Conservation (phyloP, 2,888 invertebrate species). For the Cryptocheilus praepositus region DNA sequence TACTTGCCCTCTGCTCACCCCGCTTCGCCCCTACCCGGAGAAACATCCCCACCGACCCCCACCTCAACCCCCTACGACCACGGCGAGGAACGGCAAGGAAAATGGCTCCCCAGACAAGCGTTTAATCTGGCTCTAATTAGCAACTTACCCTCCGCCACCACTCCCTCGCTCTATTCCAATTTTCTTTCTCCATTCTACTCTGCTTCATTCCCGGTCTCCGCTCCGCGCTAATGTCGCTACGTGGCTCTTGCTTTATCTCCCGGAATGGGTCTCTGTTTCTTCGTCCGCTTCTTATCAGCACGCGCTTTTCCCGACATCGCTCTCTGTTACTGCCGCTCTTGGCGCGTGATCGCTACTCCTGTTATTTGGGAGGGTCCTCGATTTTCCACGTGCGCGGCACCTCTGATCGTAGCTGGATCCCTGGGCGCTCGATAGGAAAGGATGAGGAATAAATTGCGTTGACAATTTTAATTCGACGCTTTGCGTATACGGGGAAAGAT, state of each 20-base stretch:
- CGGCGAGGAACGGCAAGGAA: constrained; percentile 62
- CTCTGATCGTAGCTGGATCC: background rate
- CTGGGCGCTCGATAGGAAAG: background rate
- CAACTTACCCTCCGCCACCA: constrained; percentile 76
- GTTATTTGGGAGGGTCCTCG: background rate
- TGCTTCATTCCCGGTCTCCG: background rate
- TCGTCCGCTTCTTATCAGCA: background rate
- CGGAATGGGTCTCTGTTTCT: background rate
- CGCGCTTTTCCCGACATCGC: background rate
- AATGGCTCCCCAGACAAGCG: constrained; percentile 80
- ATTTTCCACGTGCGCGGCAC: too few relatives aligned
- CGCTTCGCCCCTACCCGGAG: constrained; percentile 24
- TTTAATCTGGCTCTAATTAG: constrained; percentile 82
- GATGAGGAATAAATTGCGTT: too few relatives aligned
- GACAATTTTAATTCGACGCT: too few relatives aligned
- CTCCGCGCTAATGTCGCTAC: background rate
- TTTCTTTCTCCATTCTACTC: constrained; percentile 9
- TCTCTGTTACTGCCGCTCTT: too few relatives aligned
- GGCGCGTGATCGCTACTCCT: background rate
- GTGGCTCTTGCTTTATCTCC: background rate
- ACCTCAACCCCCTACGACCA: constrained; percentile 45
- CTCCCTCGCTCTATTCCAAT: constrained; percentile 16
- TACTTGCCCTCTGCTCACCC: background rate
- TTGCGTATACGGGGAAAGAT: too few relatives aligned
- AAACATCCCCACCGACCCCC: constrained; percentile 3